Base-by-base conservation (phyloP, 2,113 vertebrate species). In the Seriola rivoliana region DNA sequence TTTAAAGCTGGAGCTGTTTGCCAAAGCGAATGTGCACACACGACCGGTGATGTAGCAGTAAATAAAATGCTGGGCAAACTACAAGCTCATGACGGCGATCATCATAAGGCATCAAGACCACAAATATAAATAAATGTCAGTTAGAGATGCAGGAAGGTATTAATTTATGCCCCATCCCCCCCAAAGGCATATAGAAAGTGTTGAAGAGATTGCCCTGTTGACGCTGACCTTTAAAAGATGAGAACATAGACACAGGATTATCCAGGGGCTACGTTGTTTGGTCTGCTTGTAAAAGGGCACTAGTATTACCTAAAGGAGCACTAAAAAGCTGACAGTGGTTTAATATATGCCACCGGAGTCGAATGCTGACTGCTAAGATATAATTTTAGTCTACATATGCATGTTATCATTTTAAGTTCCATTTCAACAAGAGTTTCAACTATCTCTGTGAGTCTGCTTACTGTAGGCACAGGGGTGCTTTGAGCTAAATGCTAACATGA, bases 121-220 rank as follows among this genome's bases (percentile, higher is more conserved):
- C 85, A 85, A 76, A 86, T 88, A 79, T 78, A 65, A 76, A 86
- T 72, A 86, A 69, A 86, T 82, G 66, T 78, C 66, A 75, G 58
- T 82, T 79, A 64, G 29, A 54, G 62, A 80, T 7, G 40, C 58
- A 1, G 29, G 13, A n/a, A 54, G 52, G 54, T 29, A 82, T 72
- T 75, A 8, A 71, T 85, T 71, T 64, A 66, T 71, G 36, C 74
- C 54, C 38, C 38, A 5, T 2, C 29, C n/a, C 34, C 40, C 50
- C 19, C 48, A 69, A 38, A 59, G 10, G 38, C 40, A 25, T 3
- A 42, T 2, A 44, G 34, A 40, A 60, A 40, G 40, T 14, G 50
- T 42, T 13, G 36, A 4, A 52, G 73, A 70, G 62, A 57, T 60
- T 29, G 52, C 14, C 59, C 44, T 67, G 34, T 40, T 58, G 70